Evolutionary conservation across 2,888 invertebrate species (phyloP).

Genomic region (Phengaris arion): DNA sequence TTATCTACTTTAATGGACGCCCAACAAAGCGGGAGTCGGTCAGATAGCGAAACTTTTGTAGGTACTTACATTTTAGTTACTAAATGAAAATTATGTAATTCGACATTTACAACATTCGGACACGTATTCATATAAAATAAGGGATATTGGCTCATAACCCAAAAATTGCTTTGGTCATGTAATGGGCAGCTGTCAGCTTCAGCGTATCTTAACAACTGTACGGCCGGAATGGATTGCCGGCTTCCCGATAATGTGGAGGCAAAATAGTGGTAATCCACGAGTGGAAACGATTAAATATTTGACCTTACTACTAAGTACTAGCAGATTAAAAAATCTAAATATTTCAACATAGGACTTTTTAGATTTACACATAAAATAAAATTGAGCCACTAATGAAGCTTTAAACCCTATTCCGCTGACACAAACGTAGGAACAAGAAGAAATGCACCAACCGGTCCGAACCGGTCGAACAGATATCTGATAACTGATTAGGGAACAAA

Average conservation of each 20-base stretch:
- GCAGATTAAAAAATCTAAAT: too few relatives aligned
- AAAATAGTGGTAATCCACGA: neutral
- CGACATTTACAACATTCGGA: neutral
- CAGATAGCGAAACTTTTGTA: too few relatives aligned
- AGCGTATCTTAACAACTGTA: neutral
- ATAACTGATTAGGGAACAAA: constrained; percentile 1
- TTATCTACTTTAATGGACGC: too few relatives aligned
- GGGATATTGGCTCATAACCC: neutral
- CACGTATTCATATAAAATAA: neutral
- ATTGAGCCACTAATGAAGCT: too few relatives aligned
- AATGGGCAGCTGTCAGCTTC: too few relatives aligned
- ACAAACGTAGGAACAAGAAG: neutral
- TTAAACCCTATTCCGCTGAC: neutral
- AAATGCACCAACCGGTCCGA: neutral
- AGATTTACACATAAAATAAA: neutral
- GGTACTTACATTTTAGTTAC: neutral
- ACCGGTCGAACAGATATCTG: neutral
- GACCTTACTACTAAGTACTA: neutral
- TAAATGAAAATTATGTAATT: neutral
- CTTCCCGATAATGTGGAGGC: neutral
- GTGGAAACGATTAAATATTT: neutral
- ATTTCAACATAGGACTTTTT: too few relatives aligned
- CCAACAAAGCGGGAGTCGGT: too few relatives aligned
- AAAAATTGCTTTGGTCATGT: neutral
- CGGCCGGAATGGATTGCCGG: constrained; percentile 6